These are phyloP conservation scores for Dicrostonyx torquatus DNA, from an alignment of 2,797 vertebrate species.

Conservation along the genomic window DNA sequence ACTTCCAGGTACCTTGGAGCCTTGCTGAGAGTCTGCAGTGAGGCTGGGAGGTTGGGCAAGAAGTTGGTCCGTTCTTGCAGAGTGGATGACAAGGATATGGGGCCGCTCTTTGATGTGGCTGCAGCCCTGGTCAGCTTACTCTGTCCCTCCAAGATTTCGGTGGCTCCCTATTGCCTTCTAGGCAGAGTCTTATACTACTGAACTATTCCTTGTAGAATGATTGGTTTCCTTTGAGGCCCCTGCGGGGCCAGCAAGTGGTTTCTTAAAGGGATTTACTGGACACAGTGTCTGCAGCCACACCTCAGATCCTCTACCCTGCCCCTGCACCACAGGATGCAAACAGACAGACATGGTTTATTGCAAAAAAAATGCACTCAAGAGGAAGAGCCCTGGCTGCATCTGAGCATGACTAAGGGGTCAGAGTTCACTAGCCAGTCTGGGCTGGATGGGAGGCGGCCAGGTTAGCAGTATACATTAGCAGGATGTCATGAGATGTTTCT, in stretches of 20 bases:
- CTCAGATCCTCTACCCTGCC: neutral
- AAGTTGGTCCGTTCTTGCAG: neutral
- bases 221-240: neutral
- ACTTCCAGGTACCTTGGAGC: neutral
- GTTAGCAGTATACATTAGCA: accelerated
- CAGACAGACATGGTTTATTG: accelerated
- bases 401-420: neutral
- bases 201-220: accelerated
- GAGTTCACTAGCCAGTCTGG: neutral
- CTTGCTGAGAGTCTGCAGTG: neutral
- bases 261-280: neutral
- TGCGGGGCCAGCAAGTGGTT: neutral
- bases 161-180: neutral
- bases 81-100: neutral
- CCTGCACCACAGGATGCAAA: accelerated
- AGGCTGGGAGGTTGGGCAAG: neutral
- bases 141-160: neutral
- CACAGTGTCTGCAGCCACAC: neutral
- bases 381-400: neutral
- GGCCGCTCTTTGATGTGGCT: neutral
- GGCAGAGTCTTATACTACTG: neutral
- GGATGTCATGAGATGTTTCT: neutral
- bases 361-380: neutral
- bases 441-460: too few relatives aligned
- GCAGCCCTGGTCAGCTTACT: accelerated